These are phyloP conservation scores for Sus cebifrons DNA, from an alignment of 2,797 vertebrate genomes.

Conservation along the genomic window DNA sequence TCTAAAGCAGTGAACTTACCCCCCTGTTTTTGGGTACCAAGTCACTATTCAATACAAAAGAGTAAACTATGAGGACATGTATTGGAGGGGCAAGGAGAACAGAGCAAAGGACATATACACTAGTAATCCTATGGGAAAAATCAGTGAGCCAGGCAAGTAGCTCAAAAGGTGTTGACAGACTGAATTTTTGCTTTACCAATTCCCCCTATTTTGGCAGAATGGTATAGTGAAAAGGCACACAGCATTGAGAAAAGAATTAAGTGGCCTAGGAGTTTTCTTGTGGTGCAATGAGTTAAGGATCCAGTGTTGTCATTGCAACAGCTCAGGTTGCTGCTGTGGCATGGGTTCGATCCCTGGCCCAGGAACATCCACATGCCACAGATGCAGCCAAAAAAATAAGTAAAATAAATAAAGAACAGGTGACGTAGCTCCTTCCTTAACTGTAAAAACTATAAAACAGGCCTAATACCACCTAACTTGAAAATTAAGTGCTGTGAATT, in stretches of 20 bases:
- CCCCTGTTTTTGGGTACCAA: background rate
- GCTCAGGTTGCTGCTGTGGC: no score
- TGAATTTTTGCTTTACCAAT: background rate
- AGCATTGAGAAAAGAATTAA: background rate
- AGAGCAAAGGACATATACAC: background rate
- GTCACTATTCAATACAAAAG: background rate
- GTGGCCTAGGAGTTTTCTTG: no score
- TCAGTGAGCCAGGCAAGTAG: background rate
- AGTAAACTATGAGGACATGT: background rate
- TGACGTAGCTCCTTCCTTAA: background rate
- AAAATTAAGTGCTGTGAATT: background rate
- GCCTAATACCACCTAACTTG: background rate
- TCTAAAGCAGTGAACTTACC: background rate
- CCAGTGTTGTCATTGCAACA: no score
- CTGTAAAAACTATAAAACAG: constrained; percentile 25
- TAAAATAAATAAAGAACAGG: background rate
- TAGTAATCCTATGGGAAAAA: constrained; percentile 9
- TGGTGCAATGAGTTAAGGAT: no score
- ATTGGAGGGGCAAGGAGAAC: background rate
- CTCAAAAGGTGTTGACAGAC: background rate
- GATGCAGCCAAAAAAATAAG: no score
- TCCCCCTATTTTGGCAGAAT: background rate
- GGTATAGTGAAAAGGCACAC: background rate
- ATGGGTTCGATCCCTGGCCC: no score
- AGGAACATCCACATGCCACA: no score